These are phyloP conservation scores for Marisa cornuarietis DNA, from an alignment of 1,140 invertebrate species.

Conservation along the genomic window DNA sequence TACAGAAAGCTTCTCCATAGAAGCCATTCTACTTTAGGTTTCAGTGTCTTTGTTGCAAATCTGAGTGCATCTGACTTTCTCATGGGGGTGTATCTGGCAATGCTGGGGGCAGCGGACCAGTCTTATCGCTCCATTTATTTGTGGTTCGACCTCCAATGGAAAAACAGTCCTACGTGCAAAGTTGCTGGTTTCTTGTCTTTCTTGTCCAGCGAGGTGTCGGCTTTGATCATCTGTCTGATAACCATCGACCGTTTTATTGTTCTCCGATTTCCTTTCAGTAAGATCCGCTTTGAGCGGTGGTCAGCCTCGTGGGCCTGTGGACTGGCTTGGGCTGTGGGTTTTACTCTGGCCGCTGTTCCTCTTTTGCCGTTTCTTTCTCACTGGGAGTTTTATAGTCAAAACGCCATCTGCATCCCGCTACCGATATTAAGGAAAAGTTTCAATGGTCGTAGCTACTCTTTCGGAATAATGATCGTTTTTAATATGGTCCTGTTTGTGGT, in stretches of 20 bases:
- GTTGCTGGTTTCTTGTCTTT: constrained; percentile 1
- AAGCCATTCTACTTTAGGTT: not conserved
- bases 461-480: too few relatives aligned
- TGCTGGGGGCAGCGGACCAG: too few relatives aligned
- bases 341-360: constrained; percentile 2
- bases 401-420: too few relatives aligned
- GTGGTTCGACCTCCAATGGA: not conserved
- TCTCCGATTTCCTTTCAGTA: too few relatives aligned
- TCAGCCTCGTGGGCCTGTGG: not conserved
- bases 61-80: not conserved
- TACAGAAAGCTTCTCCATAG: too few relatives aligned
- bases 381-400: constrained; percentile 11
- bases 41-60: not conserved
- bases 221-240: too few relatives aligned
- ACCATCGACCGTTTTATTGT: too few relatives aligned
- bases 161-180: not conserved
- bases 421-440: not conserved
- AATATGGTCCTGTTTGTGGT: too few relatives aligned
- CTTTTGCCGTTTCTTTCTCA: not conserved
- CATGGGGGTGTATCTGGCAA: constrained; percentile 11
- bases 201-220: too few relatives aligned
- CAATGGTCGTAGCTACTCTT: not conserved
- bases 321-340: not conserved
- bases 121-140: not conserved
- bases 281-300: too few relatives aligned